These are phyloP conservation scores for Terebella lapidaria DNA, from an alignment of 2,888 invertebrate genomes.

Conservation along the genomic window DNA sequence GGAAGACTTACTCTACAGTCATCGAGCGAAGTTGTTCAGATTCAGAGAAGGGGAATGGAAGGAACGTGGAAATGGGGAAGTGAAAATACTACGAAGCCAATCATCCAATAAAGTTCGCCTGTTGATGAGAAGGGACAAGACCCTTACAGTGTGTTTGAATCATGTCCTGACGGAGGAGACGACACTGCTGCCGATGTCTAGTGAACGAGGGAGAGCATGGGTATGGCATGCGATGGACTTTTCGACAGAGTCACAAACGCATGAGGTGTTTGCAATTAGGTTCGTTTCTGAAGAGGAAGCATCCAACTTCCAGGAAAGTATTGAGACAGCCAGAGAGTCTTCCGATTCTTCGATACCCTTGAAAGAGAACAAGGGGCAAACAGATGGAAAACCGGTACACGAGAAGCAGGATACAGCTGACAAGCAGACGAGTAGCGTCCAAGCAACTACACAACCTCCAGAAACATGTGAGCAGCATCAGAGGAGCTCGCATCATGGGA, in stretches of 20 bases:
- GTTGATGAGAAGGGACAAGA: slow-evolving; percentile 59
- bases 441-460: too few relatives aligned
- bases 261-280: slow-evolving; percentile 73
- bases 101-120: slow-evolving; percentile 62
- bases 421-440: too few relatives aligned
- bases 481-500: too few relatives aligned
- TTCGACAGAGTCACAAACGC: slow-evolving; percentile 68
- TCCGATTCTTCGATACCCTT: not conserved
- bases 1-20: slow-evolving; percentile 69
- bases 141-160: slow-evolving; percentile 76
- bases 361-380: too few relatives aligned
- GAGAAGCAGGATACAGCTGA: too few relatives aligned
- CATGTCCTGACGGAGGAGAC: slow-evolving; percentile 73
- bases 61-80: slow-evolving; percentile 54
- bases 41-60: slow-evolving; percentile 53
- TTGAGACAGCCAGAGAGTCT: slow-evolving; percentile 55
- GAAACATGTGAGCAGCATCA: too few relatives aligned
- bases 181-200: slow-evolving; percentile 70
- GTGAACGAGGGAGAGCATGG: slow-evolving; percentile 64
- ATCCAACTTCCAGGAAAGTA: slow-evolving; percentile 58
- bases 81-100: slow-evolving; percentile 64
- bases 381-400: too few relatives aligned
- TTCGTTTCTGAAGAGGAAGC: slow-evolving; percentile 62
- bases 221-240: slow-evolving; percentile 81
- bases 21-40: slow-evolving; percentile 74